Base-by-base conservation (phyloP, 2,113 vertebrate genomes). In the Globicephala melas region DNA sequence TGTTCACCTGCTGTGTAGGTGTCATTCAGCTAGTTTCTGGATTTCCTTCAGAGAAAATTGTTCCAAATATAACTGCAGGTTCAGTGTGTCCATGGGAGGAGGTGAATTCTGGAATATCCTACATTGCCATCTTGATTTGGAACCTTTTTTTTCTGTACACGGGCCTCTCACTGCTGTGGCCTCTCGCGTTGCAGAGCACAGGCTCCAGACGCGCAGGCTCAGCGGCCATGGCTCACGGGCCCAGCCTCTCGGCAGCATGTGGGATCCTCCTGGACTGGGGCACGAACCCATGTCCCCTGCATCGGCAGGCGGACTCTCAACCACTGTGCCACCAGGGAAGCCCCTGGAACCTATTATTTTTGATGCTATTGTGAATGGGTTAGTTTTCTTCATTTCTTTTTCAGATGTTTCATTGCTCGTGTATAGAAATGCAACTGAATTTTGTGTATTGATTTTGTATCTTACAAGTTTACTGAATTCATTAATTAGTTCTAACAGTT, bases 171-270 rank as follows among this genome's bases (percentile, higher is more conserved):
- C 47, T 50, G 47, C 3, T 50, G 47, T 50, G 47, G 47, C 47
- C 47, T 50, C 47, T 50, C 47, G 2, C 0, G 47, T 47, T 47
- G 11, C 1, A 11, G 11, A 47, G 2, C 47, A 47, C 47, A 47
- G 47, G 47, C 11, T 13, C 11, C 0, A 3, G 47, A 47, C 0
- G 2, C 0, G 11, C 47, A 47, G 47, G 47, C 11, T 47, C 11
- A 47, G 47, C 2, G 47, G 47, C 47, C 47, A 12, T 47, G 47
- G 47, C 2, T 47, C 47, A 47, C 2, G 10, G 44, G 44, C 10
- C 10, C 44, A 47, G 44, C 44, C 10, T 12, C 44, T 47, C 2
- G 0, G 44, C 10, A 11, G 2, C 44, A 47, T 47, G 10, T 47
- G 44, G 10, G 44, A 47, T 47, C 44, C 10, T 47, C 44, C 44